These are phyloP conservation scores for Dasyprocta punctata DNA, from an alignment of 2,113 vertebrate species.

Conservation along the genomic window DNA sequence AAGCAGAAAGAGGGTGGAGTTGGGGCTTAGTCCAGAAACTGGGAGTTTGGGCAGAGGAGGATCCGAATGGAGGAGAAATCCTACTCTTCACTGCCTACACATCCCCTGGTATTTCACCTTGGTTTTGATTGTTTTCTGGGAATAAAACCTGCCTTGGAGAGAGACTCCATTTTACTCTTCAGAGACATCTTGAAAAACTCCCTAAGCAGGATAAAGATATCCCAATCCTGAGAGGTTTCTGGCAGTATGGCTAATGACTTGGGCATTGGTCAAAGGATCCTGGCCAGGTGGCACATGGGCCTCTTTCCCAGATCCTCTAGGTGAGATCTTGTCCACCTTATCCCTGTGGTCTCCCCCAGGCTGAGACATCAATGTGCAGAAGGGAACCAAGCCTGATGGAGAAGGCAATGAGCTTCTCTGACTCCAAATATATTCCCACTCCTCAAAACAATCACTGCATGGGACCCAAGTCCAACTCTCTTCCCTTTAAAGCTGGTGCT, in stretches of 20 bases:
- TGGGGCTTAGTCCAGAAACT: background rate
- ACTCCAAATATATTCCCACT: background rate
- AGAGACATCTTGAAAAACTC: background rate
- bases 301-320: background rate
- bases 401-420: background rate
- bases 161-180: background rate
- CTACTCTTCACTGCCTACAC: background rate
- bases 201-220: background rate
- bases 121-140: background rate
- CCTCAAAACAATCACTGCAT: background rate
- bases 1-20: too few relatives aligned
- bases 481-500: background rate
- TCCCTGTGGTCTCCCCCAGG: background rate
- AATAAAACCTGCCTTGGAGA: background rate
- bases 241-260: background rate
- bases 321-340: background rate
- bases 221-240: background rate
- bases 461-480: background rate
- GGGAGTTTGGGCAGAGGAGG: background rate
- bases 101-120: background rate
- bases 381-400: background rate
- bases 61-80: background rate
- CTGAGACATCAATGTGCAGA: background rate
- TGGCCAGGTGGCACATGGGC: background rate
- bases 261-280: background rate